Percentiles rank a stretch among this genome's conserved stretches.
Conservation (phyloP, 2,888 invertebrate species). For the Linyphia triangularis region DNA sequence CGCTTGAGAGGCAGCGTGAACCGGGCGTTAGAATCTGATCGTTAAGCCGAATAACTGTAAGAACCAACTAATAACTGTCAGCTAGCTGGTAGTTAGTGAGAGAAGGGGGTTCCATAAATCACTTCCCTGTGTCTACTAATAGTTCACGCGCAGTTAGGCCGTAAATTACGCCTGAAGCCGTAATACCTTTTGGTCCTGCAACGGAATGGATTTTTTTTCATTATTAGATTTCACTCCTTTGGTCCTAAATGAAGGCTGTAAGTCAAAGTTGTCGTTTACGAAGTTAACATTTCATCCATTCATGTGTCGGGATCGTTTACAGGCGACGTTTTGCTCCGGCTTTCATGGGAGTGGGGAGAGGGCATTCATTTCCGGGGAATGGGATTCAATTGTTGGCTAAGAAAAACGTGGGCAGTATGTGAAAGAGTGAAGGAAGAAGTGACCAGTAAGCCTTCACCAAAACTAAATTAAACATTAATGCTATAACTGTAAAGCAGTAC, state of each 20-base stretch:
- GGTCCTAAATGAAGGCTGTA: neutral
- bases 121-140: conserved; percentile 52
- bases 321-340: neutral
- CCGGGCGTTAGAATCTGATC: conserved; percentile 27
- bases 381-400: neutral
- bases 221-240: neutral
- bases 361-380: neutral
- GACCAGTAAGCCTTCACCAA: too few species aligned
- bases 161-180: conserved; percentile 67
- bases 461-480: too few species aligned
- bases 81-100: conserved; percentile 52
- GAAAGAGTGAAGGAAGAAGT: too few species aligned
- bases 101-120: conserved; percentile 47
- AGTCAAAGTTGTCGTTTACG: conserved; percentile 53
- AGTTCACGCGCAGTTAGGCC: conserved; percentile 66
- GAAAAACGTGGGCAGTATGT: neutral
- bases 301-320: conserved; percentile 25
- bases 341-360: neutral
- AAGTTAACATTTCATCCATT: conserved; percentile 46
- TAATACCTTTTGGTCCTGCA: conserved; percentile 34
- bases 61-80: conserved; percentile 64
- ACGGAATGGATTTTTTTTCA: neutral
- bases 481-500: too few species aligned
- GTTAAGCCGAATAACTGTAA: conserved; percentile 52
- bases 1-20: neutral